phyloP scores from a whole-genome alignment of 2,888 invertebrate genomes.

The Catonia carolina region DNA sequence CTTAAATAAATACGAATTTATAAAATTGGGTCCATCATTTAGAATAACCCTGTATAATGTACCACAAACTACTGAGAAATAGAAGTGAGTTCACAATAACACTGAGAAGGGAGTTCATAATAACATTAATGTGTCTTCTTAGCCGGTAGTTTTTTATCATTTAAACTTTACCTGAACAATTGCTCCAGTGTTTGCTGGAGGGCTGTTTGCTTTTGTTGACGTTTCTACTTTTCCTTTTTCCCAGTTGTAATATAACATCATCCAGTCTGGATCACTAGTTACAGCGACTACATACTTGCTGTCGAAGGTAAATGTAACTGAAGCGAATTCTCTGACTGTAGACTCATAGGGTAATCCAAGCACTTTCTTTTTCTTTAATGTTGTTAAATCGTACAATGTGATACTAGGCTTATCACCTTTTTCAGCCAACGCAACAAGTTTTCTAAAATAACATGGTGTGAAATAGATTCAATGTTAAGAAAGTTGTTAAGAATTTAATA shows the following conservation, averaged over 20 bases:
- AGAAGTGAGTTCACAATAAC: no score
- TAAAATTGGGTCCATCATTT: no score
- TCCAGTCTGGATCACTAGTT: conserved; percentile 78
- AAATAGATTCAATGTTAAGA: background rate
- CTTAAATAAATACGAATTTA: no score
- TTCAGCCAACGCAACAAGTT: conserved; percentile 51
- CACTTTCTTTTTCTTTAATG: conserved; percentile 60
- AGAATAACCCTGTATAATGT: no score
- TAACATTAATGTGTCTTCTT: no score
- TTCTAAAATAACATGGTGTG: no score
- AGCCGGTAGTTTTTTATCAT: no score
- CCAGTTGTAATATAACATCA: conserved; percentile 71
- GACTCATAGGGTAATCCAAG: conserved; percentile 57
- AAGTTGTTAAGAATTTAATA: background rate
- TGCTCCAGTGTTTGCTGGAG: conserved; percentile 56
- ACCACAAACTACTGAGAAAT: no score
- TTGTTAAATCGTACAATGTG: conserved; percentile 63
- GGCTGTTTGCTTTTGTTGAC: conserved; percentile 62
- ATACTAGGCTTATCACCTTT: conserved; percentile 54
- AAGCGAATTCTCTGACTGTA: conserved; percentile 57
- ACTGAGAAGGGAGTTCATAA: no score
- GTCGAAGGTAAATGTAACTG: conserved; percentile 72
- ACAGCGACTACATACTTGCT: conserved; percentile 73
- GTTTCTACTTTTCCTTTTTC: conserved; percentile 76
- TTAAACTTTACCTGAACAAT: conserved; percentile 55